Conservation (phyloP, 1,140 invertebrate genomes). For the Hesperophylax magnus region DNA sequence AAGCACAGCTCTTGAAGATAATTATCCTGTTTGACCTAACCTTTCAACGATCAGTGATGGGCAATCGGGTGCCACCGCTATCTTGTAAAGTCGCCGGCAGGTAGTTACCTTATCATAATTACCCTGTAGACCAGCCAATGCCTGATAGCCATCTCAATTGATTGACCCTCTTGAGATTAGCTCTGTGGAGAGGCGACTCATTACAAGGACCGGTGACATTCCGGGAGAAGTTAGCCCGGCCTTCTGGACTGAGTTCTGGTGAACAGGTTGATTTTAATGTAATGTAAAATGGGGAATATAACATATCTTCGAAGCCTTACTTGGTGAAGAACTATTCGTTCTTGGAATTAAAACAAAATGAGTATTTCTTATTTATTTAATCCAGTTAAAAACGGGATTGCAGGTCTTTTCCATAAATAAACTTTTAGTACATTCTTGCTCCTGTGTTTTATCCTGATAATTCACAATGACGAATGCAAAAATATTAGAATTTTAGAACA, state of each 20-base stretch:
- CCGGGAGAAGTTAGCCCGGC: neutral
- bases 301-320: too few relatives aligned
- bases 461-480: too few relatives aligned
- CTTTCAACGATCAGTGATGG: neutral
- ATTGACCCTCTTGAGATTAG: slow-evolving; percentile 32
- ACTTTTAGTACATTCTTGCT: too few relatives aligned
- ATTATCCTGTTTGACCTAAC: slow-evolving; percentile 27
- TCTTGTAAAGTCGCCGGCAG: neutral
- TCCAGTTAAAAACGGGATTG: too few relatives aligned
- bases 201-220: slow-evolving; percentile 30
- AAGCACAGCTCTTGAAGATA: neutral
- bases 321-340: too few relatives aligned
- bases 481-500: too few relatives aligned
- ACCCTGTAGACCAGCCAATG: slow-evolving; percentile 15
- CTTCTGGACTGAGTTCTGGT: neutral
- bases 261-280: too few relatives aligned
- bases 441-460: too few relatives aligned
- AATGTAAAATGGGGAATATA: too few relatives aligned
- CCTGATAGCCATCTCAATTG: slow-evolving; percentile 39
- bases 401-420: too few relatives aligned
- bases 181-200: slow-evolving; percentile 3
- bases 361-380: too few relatives aligned
- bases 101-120: slow-evolving; percentile 33
- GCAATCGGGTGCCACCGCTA: slow-evolving; percentile 17
- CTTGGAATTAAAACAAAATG: too few relatives aligned